Percentiles rank a stretch among this genome's conserved stretches.
phyloP scores from a whole-genome alignment of 1,140 invertebrate genomes.

The Drosophila guanche region DNA sequence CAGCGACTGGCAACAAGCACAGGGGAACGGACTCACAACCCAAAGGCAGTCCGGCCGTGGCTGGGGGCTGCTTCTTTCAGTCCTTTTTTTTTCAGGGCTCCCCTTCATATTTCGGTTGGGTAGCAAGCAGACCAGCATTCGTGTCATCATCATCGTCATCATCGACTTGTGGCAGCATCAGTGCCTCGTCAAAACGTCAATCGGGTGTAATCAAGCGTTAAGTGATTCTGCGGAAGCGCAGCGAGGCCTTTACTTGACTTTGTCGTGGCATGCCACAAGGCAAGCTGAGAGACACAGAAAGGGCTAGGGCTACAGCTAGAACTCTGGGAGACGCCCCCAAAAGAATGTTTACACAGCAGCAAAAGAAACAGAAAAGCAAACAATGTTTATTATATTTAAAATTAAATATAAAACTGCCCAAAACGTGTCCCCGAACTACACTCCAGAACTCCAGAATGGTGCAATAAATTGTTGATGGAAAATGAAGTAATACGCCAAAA shows the following conservation, averaged over 20 bases:
- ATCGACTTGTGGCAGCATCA: conserved; percentile 79
- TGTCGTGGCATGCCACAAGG: conserved; percentile 5
- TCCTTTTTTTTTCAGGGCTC: conserved; percentile 19
- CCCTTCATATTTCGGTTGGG: conserved; percentile 45
- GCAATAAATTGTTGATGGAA: conserved; percentile 31
- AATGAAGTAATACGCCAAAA: conserved; percentile 22
- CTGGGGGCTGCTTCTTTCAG: conserved; percentile 16
- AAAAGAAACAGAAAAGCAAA: conserved; percentile 11
- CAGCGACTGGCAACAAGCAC: conserved; percentile 25
- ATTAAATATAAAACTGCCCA: no score
- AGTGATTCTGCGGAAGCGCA: conserved; percentile 82
- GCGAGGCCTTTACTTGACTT: conserved; percentile 52
- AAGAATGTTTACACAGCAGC: conserved; percentile 1
- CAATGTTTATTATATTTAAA: conserved; percentile 7
- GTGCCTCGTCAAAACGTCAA: conserved; percentile 82
- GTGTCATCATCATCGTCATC: conserved; percentile 62
- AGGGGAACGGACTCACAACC: conserved; percentile 17
- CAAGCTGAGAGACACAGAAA: not conserved
- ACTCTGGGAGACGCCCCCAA: no score
- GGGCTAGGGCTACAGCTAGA: no score
- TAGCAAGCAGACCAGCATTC: conserved; percentile 6
- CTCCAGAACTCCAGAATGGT: conserved; percentile 18
- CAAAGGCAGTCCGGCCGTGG: conserved; percentile 40
- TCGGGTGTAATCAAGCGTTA: conserved; percentile 83
- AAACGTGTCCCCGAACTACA: not conserved